Evolutionary conservation across 2,113 vertebrate genomes (phyloP).

Genomic region (Speoplatyrhinus poulsoni): DNA sequence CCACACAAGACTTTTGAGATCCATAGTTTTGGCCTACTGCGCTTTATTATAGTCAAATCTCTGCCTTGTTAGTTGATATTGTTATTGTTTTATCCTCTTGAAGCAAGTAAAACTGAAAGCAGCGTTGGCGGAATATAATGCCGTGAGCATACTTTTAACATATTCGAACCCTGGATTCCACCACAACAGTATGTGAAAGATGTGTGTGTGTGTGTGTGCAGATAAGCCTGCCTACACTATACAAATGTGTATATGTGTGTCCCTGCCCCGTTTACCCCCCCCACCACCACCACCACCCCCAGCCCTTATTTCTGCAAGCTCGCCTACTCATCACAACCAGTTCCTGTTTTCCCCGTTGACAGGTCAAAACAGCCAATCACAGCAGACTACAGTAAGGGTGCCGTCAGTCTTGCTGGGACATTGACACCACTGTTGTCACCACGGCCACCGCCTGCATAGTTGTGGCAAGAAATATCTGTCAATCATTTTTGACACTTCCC

Average conservation of each 20-base stretch:
- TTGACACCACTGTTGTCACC: constrained; percentile 66
- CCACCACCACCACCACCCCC: constrained; percentile 45
- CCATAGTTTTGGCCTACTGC: constrained; percentile 8
- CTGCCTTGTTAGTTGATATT: constrained; percentile 44
- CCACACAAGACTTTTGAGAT: constrained; percentile 1
- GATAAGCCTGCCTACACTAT: constrained; percentile 26
- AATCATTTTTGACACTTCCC: constrained; percentile 22
- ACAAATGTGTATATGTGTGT: constrained; percentile 5
- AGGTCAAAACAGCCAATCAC: constrained; percentile 69
- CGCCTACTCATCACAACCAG: constrained; percentile 73
- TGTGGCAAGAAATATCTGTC: constrained; percentile 39
- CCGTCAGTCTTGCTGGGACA: constrained; percentile 59
- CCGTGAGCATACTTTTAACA: constrained; percentile 67
- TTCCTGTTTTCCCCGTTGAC: constrained; percentile 81
- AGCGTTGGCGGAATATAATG: constrained; percentile 69
- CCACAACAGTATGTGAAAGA: constrained; percentile 43
- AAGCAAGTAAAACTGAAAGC: constrained; percentile 72
- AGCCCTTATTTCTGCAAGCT: constrained; percentile 69
- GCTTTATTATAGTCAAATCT: constrained; percentile 28
- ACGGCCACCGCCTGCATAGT: constrained; percentile 62
- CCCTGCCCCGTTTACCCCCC: constrained; percentile 33
- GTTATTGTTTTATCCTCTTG: constrained; percentile 36
- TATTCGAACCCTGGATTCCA: constrained; percentile 50
- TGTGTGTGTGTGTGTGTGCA: constrained; percentile 21
- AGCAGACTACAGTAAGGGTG: constrained; percentile 58